Base-by-base conservation (phyloP, 2,113 vertebrate genomes). In the Acanthochromis polyacanthus region DNA sequence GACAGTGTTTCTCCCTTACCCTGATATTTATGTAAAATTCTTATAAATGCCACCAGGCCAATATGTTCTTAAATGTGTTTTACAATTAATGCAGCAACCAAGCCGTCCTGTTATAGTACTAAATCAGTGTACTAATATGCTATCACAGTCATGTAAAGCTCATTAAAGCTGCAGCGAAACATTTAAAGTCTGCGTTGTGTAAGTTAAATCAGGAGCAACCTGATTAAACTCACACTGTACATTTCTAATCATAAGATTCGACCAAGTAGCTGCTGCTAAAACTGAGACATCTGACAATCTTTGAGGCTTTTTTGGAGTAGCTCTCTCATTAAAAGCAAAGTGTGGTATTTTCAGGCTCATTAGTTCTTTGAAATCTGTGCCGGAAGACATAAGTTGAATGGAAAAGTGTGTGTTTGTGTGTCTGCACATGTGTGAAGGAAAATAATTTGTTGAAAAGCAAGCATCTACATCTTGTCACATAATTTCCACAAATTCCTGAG, bases 331-430 rank as follows among this genome's bases (percentile, higher is more conserved):
- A 80, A 69, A 66, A 20, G 53, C 63, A 69, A 83, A 77, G 30
- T 57, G 48, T 45, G 50, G 14, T 77, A 57, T 70, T 83, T 80
- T 66, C 43, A 71, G 78, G 43, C 60, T 87, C 77, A 77, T 86
- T 83, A 77, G 30, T 40, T 51, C 48, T 76, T 72, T 83, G 52
- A 55, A 72, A 82, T 71, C 28, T 71, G 60, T 1, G 1, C 60
- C 4, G 5, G 55, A 62, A 62, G 59, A 64, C 63, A 64, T 68
- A 48, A 43, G 36, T 50, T 30, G 56, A 61, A 4, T 55, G 23
- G 10, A 30, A 28, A 53, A 55, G 9, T 38, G 45, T 25, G 25
- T 25, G 25, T 25, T 2, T 25, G 25, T 25, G 25, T 25, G 25
- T 25, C 2, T 25, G 25, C 3, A 25, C n/a, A 22, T 55, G 53